phyloP scores from a whole-genome alignment of 2,797 vertebrate genomes.

The Cheirogaleus major region DNA sequence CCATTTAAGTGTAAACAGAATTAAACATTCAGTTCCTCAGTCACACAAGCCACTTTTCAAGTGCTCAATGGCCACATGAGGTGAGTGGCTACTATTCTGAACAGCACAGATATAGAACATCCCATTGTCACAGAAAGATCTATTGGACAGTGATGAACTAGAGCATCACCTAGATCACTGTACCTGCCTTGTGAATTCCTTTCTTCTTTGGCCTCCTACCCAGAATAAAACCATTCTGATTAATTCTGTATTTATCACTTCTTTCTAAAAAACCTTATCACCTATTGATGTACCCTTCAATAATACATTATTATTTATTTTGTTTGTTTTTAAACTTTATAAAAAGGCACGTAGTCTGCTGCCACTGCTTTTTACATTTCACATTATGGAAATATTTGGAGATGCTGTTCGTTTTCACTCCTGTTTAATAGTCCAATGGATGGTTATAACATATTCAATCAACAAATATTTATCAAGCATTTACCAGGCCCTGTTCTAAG shows the following conservation, averaged over 20 bases:
- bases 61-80: not conserved
- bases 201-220: not conserved
- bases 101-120: not conserved
- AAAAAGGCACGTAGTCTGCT: not conserved
- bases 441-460: not conserved
- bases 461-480: not conserved
- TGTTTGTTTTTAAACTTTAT: conserved; percentile 21
- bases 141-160: not conserved
- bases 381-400: conserved; percentile 6
- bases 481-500: not conserved
- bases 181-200: not conserved
- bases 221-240: conserved; percentile 1
- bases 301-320: not conserved
- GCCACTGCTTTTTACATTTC: conserved; percentile 41
- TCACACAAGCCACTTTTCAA: not conserved
- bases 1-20: conserved; percentile 1
- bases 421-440: not conserved
- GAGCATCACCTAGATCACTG: not conserved
- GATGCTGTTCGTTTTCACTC: not conserved
- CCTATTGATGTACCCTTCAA: conserved; percentile 21
- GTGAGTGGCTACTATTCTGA: not conserved
- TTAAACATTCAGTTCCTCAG: conserved; percentile 13
- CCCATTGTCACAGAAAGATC: not conserved
- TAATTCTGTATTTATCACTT: not conserved
- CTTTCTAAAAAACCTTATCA: not conserved